phyloP scores from a whole-genome alignment of 2,797 vertebrate genomes.

The Paedocypris micromegethes region DNA sequence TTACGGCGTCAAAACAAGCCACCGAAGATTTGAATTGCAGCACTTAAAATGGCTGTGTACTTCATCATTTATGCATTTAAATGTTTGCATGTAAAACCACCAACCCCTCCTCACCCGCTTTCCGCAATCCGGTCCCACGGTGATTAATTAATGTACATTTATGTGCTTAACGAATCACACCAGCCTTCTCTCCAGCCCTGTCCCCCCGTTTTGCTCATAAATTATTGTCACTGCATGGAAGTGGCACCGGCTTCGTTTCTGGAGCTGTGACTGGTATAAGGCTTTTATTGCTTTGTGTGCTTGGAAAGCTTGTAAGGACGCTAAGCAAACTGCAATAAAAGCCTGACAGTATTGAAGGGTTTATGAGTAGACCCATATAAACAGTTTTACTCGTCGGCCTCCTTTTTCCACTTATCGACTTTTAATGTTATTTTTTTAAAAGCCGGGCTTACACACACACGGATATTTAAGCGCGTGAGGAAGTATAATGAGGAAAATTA shows the following conservation, averaged over 20 bases:
- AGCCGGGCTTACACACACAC: background rate
- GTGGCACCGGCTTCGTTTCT: conserved; percentile 59
- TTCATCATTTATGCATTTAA: conserved; percentile 62
- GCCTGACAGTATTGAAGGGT: conserved; percentile 33
- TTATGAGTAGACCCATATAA: conserved; percentile 35
- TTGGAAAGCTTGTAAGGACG: conserved; percentile 53
- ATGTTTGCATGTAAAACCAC: conserved; percentile 52
- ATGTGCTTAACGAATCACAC: conserved; percentile 57
- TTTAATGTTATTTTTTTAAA: conserved; percentile 24
- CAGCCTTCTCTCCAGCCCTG: conserved; percentile 38
- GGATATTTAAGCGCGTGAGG: conserved; percentile 17
- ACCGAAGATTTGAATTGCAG: conserved; percentile 1
- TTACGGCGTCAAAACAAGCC: background rate
- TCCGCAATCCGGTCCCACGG: conserved; percentile 53
- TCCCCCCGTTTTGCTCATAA: conserved; percentile 52
- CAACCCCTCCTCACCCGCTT: conserved; percentile 50
- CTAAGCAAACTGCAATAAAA: conserved; percentile 53
- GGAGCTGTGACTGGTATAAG: conserved; percentile 52
- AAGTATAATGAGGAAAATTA: conserved; percentile 16
- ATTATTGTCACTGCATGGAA: conserved; percentile 56
- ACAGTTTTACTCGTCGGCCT: conserved; percentile 16
- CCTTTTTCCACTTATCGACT: conserved; percentile 23
- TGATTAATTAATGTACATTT: conserved; percentile 69
- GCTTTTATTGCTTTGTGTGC: conserved; percentile 53
- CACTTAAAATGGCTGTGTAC: conserved; percentile 42